Conservation (phyloP, 2,797 vertebrate species). For the Fundulus diaphanus region DNA sequence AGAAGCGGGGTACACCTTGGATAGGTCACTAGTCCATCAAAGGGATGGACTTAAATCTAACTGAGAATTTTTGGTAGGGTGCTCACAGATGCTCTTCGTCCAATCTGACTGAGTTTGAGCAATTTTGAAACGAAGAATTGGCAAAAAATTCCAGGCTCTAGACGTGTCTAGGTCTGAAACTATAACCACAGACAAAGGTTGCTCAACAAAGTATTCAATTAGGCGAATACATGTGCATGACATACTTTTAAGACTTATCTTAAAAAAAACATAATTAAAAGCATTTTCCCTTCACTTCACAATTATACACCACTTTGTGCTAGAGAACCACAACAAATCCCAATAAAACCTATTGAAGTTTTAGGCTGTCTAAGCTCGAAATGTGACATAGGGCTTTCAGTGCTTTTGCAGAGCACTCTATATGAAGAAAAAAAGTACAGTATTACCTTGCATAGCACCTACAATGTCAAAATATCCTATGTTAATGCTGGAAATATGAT, state of each 20-base stretch:
- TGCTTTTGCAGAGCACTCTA: background rate
- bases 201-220: background rate
- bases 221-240: background rate
- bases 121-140: background rate
- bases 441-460: conserved; percentile 34
- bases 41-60: background rate
- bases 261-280: background rate
- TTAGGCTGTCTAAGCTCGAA: background rate
- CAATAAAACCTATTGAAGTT: background rate
- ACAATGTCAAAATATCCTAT: conserved; percentile 35
- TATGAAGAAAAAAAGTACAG: conserved; percentile 8
- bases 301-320: background rate
- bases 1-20: no score
- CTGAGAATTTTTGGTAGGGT: background rate
- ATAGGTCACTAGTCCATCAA: no score
- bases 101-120: no score
- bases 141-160: background rate
- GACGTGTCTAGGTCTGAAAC: background rate
- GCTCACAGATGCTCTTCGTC: no score
- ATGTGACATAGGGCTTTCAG: background rate
- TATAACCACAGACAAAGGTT: background rate
- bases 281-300: background rate
- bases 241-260: background rate
- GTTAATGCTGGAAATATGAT: conserved; percentile 29
- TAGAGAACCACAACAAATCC: background rate